Base-by-base conservation (phyloP, 2,888 invertebrate genomes). In the Ypsolopha sequella region DNA sequence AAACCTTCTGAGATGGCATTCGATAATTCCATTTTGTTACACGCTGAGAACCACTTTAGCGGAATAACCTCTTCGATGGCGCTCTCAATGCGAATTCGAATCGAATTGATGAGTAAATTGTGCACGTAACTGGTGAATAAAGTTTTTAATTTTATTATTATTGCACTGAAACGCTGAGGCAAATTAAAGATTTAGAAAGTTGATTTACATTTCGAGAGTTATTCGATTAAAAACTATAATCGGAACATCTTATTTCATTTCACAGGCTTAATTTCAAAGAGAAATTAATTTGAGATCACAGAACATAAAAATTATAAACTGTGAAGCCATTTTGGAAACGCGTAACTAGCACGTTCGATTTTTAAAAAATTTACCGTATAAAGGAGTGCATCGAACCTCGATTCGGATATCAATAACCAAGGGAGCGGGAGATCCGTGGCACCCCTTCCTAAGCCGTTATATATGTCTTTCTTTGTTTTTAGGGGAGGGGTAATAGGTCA, bases 341-440 rank as follows among this genome's bases (percentile, higher is more conserved):
- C 63, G 64, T 66, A 68, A 68, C 73, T 77, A 76, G 66, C 67
- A 65, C 56, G 68, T 77, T 80, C 72, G 75, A 80, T 68, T 81
- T 77, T 80, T 70, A 77, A 81, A 80, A 71, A 80, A 79, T 76
- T 73, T 76, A 72, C 66, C 66, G 76, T 38, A 38, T 41, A 45
- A 38, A 44, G 43, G 47, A 80, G 80, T 80, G 78, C 84, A 80
- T 68, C 75, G 81, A 81, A 78, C 80, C 74, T 80, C 66, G 65
- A 68, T 77, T 36, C 63, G 70, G 70, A 73, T 75, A 62, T 71
- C 36, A 36, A 36, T 33, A 11, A 8, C 47, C 36, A 47, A 36
- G 13, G 3, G 7, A 11, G 14, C 13, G 36, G n/a, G 47, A 47
- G 36, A 36, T 47, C 2, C 24, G 43, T 9, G 11, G 13, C 14